Evolutionary conservation across 2,888 invertebrate genomes (phyloP), one percentile per base, ranked within the genome.

Genomic region (Lasioglossum zephyrum): DNA sequence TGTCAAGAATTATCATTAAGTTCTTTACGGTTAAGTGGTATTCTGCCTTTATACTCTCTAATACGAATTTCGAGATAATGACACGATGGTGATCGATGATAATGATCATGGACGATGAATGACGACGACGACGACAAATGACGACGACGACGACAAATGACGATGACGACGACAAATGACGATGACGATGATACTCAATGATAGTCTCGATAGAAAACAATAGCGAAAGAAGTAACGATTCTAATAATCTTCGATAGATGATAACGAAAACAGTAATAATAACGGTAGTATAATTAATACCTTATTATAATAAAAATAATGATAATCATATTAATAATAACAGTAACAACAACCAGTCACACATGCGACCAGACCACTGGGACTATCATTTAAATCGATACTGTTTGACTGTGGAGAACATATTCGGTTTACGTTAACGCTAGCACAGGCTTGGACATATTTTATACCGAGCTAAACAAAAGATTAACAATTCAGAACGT

Each of bases 241-340:
- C 36, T 9, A 73, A 36, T 73, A 73, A 73, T 73, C 31, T 49
- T 80, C 36, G 47, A 16, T 39, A 47, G 57, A 79, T 49, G 49
- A 87, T 66, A 66, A 73, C 13, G 63, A 80, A 41, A 74, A 77
- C 66, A 82, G 39, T 31, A 79, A 79, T 80, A 81, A 77, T 84
- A 81, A 81, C 39, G 69, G 87, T 77, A 69, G 84, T 81, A 82
- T 88, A 84, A 79, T 79, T 80, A 81, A 83, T 77, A 81, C 72
- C 70, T 80, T 60, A 74, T 75, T 47, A 81, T 60, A 53, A 87
- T 82, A 82, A 85, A 81, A 84, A 87, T 73, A 63, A 85, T 78
- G 79, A 86, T 84, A 81, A 79, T 81, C 70, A 66, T 84, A 81
- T 76, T 63, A 74, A 87, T 69, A 53, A 85, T 74, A 83, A 83